Evolutionary conservation across 2,113 vertebrate genomes (phyloP), one percentile per base, ranked within the genome.

Genomic region (Corythornis cristatus): DNA sequence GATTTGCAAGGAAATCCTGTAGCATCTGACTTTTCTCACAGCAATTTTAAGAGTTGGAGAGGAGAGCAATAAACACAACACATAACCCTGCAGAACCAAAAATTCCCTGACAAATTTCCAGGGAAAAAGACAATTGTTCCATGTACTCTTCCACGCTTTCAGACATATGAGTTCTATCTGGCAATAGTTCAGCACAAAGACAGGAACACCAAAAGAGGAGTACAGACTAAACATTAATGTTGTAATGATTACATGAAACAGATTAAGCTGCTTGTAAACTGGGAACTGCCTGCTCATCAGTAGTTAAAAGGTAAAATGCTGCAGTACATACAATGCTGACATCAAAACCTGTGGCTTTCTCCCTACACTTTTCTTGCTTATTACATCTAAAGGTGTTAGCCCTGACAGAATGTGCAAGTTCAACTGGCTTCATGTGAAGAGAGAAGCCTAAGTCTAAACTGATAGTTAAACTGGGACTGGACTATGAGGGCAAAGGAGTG

Each of bases 131-230:
- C 67, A 90, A 58, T 71, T 88, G 35, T 86, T 96, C 88, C 87
- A 83, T 26, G 71, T 89, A 72, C 50, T 68, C 56, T 89, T 89
- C 89, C 91, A 37, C 57, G 79, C 91, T 94, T 93, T 87, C 82
- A 89, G 75, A 60, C 82, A 48, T 18, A 64, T 0, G 0, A 86
- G 35, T 83, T 89, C 3, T 35, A 87, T 67, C 72, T 96, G 89
- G 79, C 87, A 88, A n/a, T 2, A 77, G 40, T 22, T 93, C 85
- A 88, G 66, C 29, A 91, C 84, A 94, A 83, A 67, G 89, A 68
- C 68, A 76, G 67, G 71, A 85, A 80, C 51, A 83, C 74, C 46
- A 71, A 16, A 89, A 79, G 65, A 87, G 31, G 25, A 89, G 45
- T 40, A 53, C 82, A 84, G 73, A 60, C 76, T 75, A 75, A 88